Evolutionary conservation across 1,140 invertebrate species (phyloP), one percentile per base, ranked within the genome.

Genomic region (Drosophila bocki): DNA sequence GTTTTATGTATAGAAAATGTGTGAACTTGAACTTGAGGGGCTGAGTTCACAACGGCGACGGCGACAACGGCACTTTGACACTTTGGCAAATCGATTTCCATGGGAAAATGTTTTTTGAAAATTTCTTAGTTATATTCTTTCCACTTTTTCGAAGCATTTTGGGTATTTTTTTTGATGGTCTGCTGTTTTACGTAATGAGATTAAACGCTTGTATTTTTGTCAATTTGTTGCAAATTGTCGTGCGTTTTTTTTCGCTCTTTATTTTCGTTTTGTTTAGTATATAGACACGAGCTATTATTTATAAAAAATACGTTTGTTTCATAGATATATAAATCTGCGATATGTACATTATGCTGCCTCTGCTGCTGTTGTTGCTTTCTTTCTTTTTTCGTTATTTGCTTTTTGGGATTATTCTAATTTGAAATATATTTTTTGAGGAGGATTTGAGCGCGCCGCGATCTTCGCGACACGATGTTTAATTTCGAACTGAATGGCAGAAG

Each of bases 191-290:
- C 85, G 85, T 88, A 88, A 88, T 88, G 85, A 74, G 68, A 91
- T 90, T 88, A 88, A 88, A 90, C 67, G 85, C 71, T 63, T 80
- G 86, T 82, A 90, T 88, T 79, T 90, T 85, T 85, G 81, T 82
- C 78, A 88, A 90, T 90, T 90, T 88, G 81, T 90, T 88, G 85
- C 84, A 90, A 90, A 88, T 88, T 90, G 85, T 90, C 67, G 68
- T 76, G 63, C 69, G 44, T 78, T 75, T 78, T 65, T 76, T 68
- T 50, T 67, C 70, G 51, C 39, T 58, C 44, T 76, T 81, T 48
- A 57, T 63, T 68, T 60, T 56, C 17, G 29, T 35, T 57, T 62
- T 74, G 59, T 72, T 78, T 77, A 72, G 84, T 80, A 90, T 90
- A 88, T 90, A 88, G 35, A 33, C 85, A 33, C 85, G 72, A 84